Conservation (phyloP, 1,140 invertebrate species). For the Arctopsyche grandis region DNA sequence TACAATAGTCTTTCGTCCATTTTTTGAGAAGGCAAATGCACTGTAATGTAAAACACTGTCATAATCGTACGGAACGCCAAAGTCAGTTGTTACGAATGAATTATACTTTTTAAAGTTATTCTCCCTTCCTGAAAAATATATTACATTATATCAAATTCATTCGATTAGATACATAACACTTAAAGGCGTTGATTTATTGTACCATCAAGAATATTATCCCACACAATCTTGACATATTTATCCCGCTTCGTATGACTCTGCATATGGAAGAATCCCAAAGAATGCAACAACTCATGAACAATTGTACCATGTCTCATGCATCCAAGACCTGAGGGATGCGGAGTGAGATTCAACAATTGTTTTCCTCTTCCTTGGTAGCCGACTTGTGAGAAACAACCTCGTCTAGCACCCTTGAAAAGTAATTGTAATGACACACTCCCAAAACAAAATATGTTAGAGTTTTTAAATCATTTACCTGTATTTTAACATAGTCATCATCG, state of each 20-base stretch:
- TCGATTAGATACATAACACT: background rate
- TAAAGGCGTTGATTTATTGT: slow-evolving; percentile 12
- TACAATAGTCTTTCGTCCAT: slow-evolving; percentile 75
- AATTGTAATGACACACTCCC: background rate
- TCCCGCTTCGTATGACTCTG: slow-evolving; percentile 78
- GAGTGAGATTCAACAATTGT: slow-evolving; percentile 65
- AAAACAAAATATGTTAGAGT: background rate
- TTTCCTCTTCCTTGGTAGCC: slow-evolving; percentile 60
- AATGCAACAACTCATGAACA: slow-evolving; percentile 77
- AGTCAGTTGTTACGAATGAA: slow-evolving; percentile 67
- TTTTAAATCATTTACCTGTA: slow-evolving; percentile 58
- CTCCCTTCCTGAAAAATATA: slow-evolving; percentile 66
- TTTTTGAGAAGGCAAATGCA: slow-evolving; percentile 75
- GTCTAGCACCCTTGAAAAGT: slow-evolving; percentile 57
- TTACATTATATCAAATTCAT: slow-evolving; percentile 63
- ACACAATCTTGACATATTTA: slow-evolving; percentile 73
- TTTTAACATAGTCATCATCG: slow-evolving; percentile 62
- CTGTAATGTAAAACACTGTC: slow-evolving; percentile 86
- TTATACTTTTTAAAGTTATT: slow-evolving; percentile 77
- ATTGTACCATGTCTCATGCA: slow-evolving; percentile 67
- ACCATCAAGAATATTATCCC: slow-evolving; percentile 71
- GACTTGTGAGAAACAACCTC: slow-evolving; percentile 66
- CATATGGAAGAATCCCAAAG: slow-evolving; percentile 79
- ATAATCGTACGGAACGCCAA: slow-evolving; percentile 80
- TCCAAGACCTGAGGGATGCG: slow-evolving; percentile 60